Conservation (phyloP, 2,113 vertebrate species). For the Albula goreensis region DNA sequence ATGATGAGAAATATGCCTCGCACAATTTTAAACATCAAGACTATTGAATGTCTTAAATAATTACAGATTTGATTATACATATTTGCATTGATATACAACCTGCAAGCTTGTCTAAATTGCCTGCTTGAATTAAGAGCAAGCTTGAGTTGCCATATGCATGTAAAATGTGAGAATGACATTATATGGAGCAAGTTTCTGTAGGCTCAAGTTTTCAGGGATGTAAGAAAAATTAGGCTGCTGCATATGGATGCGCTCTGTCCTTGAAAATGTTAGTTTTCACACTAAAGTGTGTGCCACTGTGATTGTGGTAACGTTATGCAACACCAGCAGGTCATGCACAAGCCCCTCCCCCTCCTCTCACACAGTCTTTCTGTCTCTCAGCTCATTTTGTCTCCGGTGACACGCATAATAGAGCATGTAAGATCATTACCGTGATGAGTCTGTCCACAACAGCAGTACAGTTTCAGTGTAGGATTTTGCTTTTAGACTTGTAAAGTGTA, state of each 20-base stretch:
- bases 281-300: neutral
- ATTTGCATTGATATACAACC: too few species aligned
- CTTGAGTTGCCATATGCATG: neutral
- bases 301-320: slow-evolving; percentile 25
- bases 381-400: slow-evolving; percentile 16
- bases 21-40: too few species aligned
- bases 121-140: neutral
- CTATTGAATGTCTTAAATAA: too few species aligned
- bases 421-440: slow-evolving; percentile 16
- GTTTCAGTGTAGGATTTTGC: neutral
- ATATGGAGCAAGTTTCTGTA: neutral
- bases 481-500: neutral
- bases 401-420: slow-evolving; percentile 19
- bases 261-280: slow-evolving; percentile 17
- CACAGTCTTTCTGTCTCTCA: neutral
- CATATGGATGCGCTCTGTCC: slow-evolving; percentile 12
- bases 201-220: neutral
- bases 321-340: neutral
- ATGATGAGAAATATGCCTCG: too few species aligned
- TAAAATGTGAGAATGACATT: neutral
- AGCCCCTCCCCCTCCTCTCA: neutral
- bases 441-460: slow-evolving; percentile 3
- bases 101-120: too few species aligned
- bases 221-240: slow-evolving; percentile 20
- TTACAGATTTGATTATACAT: too few species aligned